Conservation (phyloP, 2,888 invertebrate species). For the Cryptosula pallasiana region DNA sequence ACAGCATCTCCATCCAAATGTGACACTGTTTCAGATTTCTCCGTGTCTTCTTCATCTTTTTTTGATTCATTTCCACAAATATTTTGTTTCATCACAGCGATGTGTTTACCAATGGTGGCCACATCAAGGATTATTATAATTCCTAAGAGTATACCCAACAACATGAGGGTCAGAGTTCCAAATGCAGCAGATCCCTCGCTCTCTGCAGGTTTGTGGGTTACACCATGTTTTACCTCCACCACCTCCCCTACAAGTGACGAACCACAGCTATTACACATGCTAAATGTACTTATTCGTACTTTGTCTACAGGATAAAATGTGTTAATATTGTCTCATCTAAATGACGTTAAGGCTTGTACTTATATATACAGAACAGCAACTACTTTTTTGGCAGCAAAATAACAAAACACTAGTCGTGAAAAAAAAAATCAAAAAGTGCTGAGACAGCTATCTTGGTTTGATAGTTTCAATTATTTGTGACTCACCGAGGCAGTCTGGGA, state of each 20-base stretch:
- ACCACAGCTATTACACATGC: too few relatives aligned
- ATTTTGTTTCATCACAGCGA: background rate
- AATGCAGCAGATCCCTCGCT: constrained; percentile 14
- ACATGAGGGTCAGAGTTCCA: constrained; percentile 1
- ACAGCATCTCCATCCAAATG: background rate
- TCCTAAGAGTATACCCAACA: background rate
- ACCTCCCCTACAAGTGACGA: constrained; percentile 8
- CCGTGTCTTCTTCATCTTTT: background rate
- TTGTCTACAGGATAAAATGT: too few relatives aligned
- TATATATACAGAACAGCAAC: too few relatives aligned
- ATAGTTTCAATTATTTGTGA: too few relatives aligned
- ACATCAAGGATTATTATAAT: background rate
- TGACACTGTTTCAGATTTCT: background rate
- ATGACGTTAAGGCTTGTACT: too few relatives aligned
- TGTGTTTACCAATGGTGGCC: constrained; percentile 2
- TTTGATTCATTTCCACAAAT: background rate
- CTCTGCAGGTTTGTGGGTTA: constrained; percentile 16
- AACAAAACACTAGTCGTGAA: too few relatives aligned
- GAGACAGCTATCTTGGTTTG: too few relatives aligned
- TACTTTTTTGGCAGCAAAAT: too few relatives aligned
- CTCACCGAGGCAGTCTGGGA: constrained; percentile 4
- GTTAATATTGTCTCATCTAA: too few relatives aligned
- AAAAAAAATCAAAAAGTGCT: too few relatives aligned
- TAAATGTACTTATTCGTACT: too few relatives aligned
- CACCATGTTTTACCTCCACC: background rate